phyloP scores from a whole-genome alignment of 2,113 vertebrate genomes.

The Argyrosomus japonicus region DNA sequence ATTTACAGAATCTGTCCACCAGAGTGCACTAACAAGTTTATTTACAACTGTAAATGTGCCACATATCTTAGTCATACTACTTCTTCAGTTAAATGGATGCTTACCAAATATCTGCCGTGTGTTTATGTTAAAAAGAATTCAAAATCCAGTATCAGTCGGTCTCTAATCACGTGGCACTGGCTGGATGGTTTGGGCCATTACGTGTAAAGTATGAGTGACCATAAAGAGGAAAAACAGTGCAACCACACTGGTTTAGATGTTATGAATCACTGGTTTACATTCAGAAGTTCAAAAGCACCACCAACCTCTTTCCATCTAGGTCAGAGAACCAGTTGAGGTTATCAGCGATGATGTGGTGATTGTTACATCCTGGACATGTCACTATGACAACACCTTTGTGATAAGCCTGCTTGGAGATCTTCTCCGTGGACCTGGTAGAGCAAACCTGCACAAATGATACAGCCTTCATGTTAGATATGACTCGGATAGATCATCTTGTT shows the following conservation, averaged over 20 bases:
- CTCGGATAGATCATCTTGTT: too few relatives aligned
- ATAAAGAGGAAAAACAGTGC: neutral
- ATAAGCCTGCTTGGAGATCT: slow-evolving; percentile 92
- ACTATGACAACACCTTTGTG: slow-evolving; percentile 93
- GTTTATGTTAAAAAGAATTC: too few relatives aligned
- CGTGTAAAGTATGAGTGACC: too few relatives aligned
- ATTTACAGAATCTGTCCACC: neutral
- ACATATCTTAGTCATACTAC: too few relatives aligned
- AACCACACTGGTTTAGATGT: neutral
- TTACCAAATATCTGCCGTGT: too few relatives aligned
- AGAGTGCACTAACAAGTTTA: neutral
- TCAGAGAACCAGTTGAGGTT: slow-evolving; percentile 97
- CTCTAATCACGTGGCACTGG: neutral
- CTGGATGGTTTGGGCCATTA: neutral
- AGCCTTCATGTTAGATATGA: neutral
- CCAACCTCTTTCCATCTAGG: slow-evolving; percentile 91
- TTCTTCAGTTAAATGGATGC: too few relatives aligned
- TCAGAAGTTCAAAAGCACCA: neutral
- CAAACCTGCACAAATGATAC: slow-evolving; percentile 86
- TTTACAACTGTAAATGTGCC: neutral
- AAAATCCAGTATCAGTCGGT: too few relatives aligned
- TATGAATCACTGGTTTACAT: neutral
- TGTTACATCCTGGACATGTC: slow-evolving; percentile 90
- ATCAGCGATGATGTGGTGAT: slow-evolving; percentile 94
- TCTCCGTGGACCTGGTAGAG: slow-evolving; percentile 87